Evolutionary conservation across 2,888 invertebrate genomes (phyloP), one percentile per base, ranked within the genome.

Genomic region (Prenolepis imparis): DNA sequence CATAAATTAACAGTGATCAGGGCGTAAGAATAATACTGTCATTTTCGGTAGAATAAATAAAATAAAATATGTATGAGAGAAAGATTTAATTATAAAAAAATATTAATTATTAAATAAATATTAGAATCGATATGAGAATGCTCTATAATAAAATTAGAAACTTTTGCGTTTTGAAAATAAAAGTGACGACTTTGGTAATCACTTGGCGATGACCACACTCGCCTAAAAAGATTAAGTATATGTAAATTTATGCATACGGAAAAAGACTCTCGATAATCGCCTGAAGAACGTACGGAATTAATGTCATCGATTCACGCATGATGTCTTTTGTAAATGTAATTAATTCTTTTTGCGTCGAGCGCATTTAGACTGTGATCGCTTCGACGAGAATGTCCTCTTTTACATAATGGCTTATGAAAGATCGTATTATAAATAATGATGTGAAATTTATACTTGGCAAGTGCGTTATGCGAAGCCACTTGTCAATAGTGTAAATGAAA

Each of bases 351-450:
- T 67, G 52, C 57, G 28, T n/a, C 15, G 32, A 44, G 12, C 44
- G 15, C 67, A 39, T 11, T n/a, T 44, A 63, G 32, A 68, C n/a
- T 2, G 21, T 28, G 39, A 74, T 48, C 28, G 39, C 28, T 24
- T 39, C 41, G 36, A 59, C 28, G 41, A 28, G 41, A 28, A 21
- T 41, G 57, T 70, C 28, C 41, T 78, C 41, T n/a, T 21, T 70
- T 78, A 70, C 44, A 15, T 36, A 78, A 78, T 32, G 39, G n/a
- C 41, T 78, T 70, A 21, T 32, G 41, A 78, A 70, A 70, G 57
- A 78, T 70, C 28, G 57, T 68, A 70, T 70, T 57, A 70, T 70
- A 70, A 78, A 57, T 78, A 78, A 78, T 21, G 57, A 32, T 44
- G 28, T 44, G 44, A 32, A 78, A 59, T 70, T 75, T 44, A 70